A percentile compares a stretch with the other conserved stretches of the same genome.
These are phyloP conservation scores for Umimayanthus kanabou DNA, from an alignment of 92 coral and sea anemone species.

Conservation along the genomic window DNA sequence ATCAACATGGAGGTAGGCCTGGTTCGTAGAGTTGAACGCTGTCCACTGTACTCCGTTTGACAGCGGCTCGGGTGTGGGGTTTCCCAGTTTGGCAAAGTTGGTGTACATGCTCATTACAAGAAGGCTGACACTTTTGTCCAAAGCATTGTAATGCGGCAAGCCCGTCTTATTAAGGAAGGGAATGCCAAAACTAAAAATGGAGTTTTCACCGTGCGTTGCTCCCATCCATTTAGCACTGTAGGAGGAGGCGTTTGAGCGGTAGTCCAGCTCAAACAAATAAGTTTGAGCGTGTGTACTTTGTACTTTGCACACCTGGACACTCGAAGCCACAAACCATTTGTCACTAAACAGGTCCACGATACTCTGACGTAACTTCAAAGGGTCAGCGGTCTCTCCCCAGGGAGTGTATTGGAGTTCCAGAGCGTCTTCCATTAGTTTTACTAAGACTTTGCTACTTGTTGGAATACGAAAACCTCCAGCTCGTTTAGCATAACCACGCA, in stretches of 20 bases:
- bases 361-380: conserved; percentile 38
- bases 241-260: conserved; percentile 36
- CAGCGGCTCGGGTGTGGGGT: too few species aligned
- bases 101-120: conserved; percentile 63
- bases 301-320: conserved; percentile 51
- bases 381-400: background rate
- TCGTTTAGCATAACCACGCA: too few species aligned
- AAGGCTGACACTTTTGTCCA: conserved; percentile 63
- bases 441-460: too few species aligned
- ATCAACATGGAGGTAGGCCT: conserved; percentile 55
- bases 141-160: conserved; percentile 33
- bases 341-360: conserved; percentile 60
- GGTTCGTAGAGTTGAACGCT: background rate
- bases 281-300: conserved; percentile 57
- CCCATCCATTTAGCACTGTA: background rate
- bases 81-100: conserved; percentile 31
- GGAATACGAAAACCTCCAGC: too few species aligned
- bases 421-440: conserved; percentile 51
- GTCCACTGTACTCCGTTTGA: too few species aligned
- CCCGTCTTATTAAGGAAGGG: conserved; percentile 52
- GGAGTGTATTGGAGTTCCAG: conserved; percentile 71
- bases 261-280: conserved; percentile 57
- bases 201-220: conserved; percentile 59
- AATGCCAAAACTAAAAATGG: conserved; percentile 65
- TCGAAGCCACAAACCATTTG: conserved; percentile 18